Percentiles rank a stretch among this genome's conserved stretches.
phyloP scores from a whole-genome alignment of 2,797 vertebrate genomes.

The Falco concolor region DNA sequence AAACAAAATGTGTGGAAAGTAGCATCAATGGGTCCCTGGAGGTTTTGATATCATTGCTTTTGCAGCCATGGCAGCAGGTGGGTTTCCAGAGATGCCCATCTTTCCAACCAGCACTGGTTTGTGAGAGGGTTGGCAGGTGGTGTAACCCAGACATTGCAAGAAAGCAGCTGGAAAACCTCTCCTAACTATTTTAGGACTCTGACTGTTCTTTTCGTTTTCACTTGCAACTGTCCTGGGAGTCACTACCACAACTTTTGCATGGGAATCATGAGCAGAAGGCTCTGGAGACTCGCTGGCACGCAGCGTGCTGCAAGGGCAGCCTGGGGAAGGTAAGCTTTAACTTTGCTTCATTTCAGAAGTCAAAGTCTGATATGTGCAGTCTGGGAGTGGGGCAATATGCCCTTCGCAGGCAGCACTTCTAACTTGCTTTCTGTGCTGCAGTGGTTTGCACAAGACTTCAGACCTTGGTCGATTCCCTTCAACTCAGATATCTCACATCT shows the following conservation, averaged over 20 bases:
- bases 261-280: not conserved
- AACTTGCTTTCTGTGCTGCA: not conserved
- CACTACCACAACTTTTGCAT: not conserved
- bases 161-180: not conserved
- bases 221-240: not conserved
- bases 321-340: not conserved
- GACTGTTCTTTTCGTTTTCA: not conserved
- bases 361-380: not conserved
- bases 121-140: not conserved
- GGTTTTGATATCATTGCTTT: not conserved
- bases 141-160: not conserved
- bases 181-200: not conserved
- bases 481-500: not conserved
- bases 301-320: no score
- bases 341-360: not conserved
- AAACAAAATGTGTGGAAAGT: not conserved
- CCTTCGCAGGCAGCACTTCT: not conserved
- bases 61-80: not conserved
- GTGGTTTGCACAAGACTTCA: not conserved
- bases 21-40: not conserved
- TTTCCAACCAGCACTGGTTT: not conserved
- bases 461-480: not conserved
- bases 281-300: fast-evolving
- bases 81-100: not conserved
- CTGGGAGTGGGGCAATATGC: not conserved